Base-by-base conservation (phyloP, 1,140 invertebrate genomes). In the Diplogasteroides magnus region DNA sequence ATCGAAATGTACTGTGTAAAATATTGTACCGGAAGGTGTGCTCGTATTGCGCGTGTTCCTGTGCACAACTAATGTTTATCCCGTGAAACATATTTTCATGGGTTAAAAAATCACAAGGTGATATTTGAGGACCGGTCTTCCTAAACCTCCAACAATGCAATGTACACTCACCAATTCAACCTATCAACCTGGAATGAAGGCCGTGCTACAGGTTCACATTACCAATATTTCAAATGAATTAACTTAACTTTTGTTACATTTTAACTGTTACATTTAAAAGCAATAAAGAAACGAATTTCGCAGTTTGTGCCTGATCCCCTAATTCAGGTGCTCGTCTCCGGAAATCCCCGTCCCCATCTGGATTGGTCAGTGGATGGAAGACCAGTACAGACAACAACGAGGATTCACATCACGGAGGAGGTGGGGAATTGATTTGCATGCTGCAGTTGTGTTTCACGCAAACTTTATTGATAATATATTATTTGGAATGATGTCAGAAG, bases 291-390 rank as follows among this genome's bases (percentile, higher is more conserved):
- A n/a, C n/a, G n/a, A n/a, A n/a, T n/a, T n/a, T n/a, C n/a, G n/a
- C n/a, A n/a, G n/a, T n/a, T n/a, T n/a, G n/a, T n/a, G n/a, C n/a
- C n/a, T n/a, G n/a, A n/a, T n/a, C n/a, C n/a, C n/a, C n/a, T 71
- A 76, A 61, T 74, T 76, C 82, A 81, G 23, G 82, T 86, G 31
- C 76, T 81, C 31, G 82, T 85, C 1, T 76, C 77, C 25, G 86
- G 86, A 15, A 74, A 81, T 31, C 85, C 86, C 3, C 67, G 76
- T 1, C 86, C 86, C n/a, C 78, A 77, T 27, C 84, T 87, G 31
- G 82, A 82, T 25, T 86, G 86, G 86, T 84, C 81, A 68, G 77
- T 83, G 58, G 84, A 86, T 62, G 84, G 84, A 76, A 23, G 26
- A 1, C 75, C 73, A n/a, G 69, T 80, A 15, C 77, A 81, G 63